phyloP scores from a whole-genome alignment of 2,797 vertebrate genomes.

The Rhinichthys osculus region DNA sequence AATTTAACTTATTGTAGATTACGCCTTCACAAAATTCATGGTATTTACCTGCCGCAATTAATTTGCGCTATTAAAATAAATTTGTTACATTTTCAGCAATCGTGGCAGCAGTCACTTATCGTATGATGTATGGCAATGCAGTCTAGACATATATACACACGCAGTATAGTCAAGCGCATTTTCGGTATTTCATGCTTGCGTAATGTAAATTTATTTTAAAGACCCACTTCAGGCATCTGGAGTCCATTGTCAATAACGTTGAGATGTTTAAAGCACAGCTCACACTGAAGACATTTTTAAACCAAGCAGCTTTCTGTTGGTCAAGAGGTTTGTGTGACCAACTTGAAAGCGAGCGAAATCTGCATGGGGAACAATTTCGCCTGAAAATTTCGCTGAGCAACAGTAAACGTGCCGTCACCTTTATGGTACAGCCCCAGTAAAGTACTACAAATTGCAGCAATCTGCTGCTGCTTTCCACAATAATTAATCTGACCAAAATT shows the following conservation, averaged over 20 bases:
- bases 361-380: background rate
- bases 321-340: background rate
- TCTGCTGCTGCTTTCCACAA: background rate
- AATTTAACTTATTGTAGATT: background rate
- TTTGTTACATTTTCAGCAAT: background rate
- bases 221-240: background rate
- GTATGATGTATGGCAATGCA: background rate
- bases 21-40: background rate
- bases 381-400: background rate
- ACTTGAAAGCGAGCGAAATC: background rate
- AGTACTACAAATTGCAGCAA: background rate
- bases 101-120: background rate
- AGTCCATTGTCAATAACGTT: background rate
- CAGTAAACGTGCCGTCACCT: background rate
- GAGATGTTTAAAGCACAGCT: background rate
- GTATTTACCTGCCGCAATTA: background rate
- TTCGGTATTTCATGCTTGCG: background rate
- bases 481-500: background rate
- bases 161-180: background rate
- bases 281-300: background rate
- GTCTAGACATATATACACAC: background rate
- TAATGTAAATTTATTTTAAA: background rate
- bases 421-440: background rate
- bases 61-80: background rate
- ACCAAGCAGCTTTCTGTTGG: background rate